Percentiles rank a stretch among this genome's conserved stretches.
Conservation (phyloP, 2,888 invertebrate species). For the Pandemis heparana region DNA sequence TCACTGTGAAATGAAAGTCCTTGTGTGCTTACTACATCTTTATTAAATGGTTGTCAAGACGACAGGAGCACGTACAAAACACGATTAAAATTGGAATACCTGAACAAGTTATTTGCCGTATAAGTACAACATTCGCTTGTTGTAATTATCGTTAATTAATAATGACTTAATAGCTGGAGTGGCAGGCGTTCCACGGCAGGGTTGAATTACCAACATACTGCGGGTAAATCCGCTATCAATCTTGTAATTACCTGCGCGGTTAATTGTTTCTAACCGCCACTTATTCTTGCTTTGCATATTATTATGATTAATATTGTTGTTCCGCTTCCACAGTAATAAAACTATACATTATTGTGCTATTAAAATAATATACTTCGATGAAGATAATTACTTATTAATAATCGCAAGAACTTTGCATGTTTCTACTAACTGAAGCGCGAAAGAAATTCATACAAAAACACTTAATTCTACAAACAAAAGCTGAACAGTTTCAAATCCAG, state of each 20-base stretch:
- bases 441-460: not conserved
- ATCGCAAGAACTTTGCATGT: no score
- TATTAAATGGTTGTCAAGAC: slow-evolving; percentile 3
- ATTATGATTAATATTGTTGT: slow-evolving; percentile 19
- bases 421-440: no score
- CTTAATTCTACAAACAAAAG: not conserved
- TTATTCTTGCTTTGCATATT: slow-evolving; percentile 18
- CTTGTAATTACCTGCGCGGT: slow-evolving; percentile 38
- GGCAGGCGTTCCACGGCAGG: slow-evolving; percentile 35
- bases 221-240: slow-evolving; percentile 41
- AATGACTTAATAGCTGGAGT: slow-evolving; percentile 45
- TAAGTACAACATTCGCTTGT: slow-evolving; percentile 33
- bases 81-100: slow-evolving; percentile 34
- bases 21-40: not conserved
- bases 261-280: slow-evolving; percentile 39
- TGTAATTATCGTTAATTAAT: slow-evolving; percentile 43
- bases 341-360: not conserved
- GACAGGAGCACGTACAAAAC: slow-evolving; percentile 18
- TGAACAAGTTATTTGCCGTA: slow-evolving; percentile 39
- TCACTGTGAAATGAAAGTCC: not conserved
- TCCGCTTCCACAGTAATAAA: not conserved
- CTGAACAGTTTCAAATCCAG: slow-evolving; percentile 4
- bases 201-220: slow-evolving; percentile 39
- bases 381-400: not conserved
- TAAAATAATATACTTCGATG: not conserved